Conservation (phyloP, 2,797 vertebrate species). For the Mormyrus hasselquistii region DNA sequence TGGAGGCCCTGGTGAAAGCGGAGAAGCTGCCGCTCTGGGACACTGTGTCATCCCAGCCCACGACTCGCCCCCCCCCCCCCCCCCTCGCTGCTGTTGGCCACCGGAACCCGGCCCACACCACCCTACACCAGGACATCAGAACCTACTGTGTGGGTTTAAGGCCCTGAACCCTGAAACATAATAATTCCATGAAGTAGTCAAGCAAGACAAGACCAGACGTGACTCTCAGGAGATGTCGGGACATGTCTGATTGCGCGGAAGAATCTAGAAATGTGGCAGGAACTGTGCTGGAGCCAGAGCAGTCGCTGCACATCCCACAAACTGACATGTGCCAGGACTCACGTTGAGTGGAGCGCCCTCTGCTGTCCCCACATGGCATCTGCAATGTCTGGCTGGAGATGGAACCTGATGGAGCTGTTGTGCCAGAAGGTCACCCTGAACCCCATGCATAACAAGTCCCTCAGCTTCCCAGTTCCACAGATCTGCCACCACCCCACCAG, state of each 20-base stretch:
- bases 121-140: neutral
- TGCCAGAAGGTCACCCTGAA: slow-evolving; percentile 78
- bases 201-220: neutral
- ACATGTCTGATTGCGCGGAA: neutral
- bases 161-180: neutral
- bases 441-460: slow-evolving; percentile 78
- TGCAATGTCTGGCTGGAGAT: slow-evolving; percentile 82
- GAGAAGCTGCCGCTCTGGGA: slow-evolving; percentile 79
- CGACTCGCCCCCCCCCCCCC: neutral
- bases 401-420: slow-evolving; percentile 75
- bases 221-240: neutral
- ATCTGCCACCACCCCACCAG: slow-evolving; percentile 52
- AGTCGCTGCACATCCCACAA: slow-evolving; percentile 76
- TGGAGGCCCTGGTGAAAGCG: slow-evolving; percentile 76
- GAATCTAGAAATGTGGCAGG: neutral
- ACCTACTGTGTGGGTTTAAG: neutral
- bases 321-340: slow-evolving; percentile 70
- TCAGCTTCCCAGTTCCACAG: slow-evolving; percentile 77
- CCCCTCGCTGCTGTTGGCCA: slow-evolving; percentile 56
- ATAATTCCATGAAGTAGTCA: neutral
- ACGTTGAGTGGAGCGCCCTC: slow-evolving; percentile 23
- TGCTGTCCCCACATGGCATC: slow-evolving; percentile 67
- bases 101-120: neutral
- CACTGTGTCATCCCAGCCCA: slow-evolving; percentile 62
- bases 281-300: slow-evolving; percentile 73